Conservation (phyloP, 2,797 vertebrate genomes). For the Hybognathus amarus region DNA sequence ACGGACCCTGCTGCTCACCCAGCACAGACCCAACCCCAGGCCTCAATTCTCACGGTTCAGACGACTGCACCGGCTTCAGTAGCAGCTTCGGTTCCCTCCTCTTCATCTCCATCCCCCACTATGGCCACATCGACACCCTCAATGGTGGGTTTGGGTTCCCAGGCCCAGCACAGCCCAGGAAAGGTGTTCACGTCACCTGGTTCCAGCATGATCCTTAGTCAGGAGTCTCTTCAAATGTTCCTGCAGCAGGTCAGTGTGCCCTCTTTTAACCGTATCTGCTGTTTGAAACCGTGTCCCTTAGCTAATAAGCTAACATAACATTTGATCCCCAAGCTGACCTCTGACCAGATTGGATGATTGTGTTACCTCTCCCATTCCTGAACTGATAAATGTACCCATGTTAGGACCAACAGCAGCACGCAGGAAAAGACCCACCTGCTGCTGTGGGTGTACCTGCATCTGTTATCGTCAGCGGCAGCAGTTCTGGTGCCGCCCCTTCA, state of each 20-base stretch:
- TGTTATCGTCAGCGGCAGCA: slow-evolving; percentile 91
- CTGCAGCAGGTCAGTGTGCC: slow-evolving; percentile 88
- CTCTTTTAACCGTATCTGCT: slow-evolving; percentile 8
- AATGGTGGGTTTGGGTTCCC: slow-evolving; percentile 76
- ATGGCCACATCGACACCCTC: slow-evolving; percentile 75
- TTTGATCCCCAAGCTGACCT: slow-evolving; percentile 72
- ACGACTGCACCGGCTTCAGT: slow-evolving; percentile 73
- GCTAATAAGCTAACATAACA: slow-evolving; percentile 65
- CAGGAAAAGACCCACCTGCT: slow-evolving; percentile 82
- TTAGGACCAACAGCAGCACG: slow-evolving; percentile 85
- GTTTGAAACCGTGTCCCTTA: slow-evolving; percentile 60
- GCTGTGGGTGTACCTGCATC: slow-evolving; percentile 86
- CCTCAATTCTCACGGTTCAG: slow-evolving; percentile 85
- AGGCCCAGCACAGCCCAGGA: slow-evolving; percentile 84
- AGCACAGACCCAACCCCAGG: slow-evolving; percentile 74
- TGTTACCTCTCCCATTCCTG: slow-evolving; percentile 70
- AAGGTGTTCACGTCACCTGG: slow-evolving; percentile 87
- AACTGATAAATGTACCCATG: slow-evolving; percentile 75
- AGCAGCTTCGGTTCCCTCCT: slow-evolving; percentile 69
- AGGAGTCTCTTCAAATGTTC: slow-evolving; percentile 94
- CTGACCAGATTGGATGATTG: slow-evolving; percentile 71
- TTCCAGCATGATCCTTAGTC: slow-evolving; percentile 85
- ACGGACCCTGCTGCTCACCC: slow-evolving; percentile 79
- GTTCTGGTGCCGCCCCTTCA: slow-evolving; percentile 79
- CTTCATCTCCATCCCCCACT: slow-evolving; percentile 76